These are phyloP conservation scores for Haemorhous mexicanus DNA, from an alignment of 2,113 vertebrate species.

Conservation along the genomic window DNA sequence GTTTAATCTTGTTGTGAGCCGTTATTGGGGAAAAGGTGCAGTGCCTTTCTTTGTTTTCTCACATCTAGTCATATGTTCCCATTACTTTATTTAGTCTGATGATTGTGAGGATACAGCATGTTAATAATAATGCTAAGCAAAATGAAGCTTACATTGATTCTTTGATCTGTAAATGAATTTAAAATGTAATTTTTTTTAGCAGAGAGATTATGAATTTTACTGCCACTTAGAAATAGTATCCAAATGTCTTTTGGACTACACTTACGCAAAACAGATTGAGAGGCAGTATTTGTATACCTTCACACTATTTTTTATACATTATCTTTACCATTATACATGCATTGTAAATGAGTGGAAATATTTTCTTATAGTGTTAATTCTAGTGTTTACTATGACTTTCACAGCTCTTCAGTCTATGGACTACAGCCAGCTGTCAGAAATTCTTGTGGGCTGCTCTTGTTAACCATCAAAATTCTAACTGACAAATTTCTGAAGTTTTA, in stretches of 20 bases:
- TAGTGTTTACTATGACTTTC: conserved; percentile 42
- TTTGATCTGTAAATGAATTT: background rate
- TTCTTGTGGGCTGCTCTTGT: conserved; percentile 21
- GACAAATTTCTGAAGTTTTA: background rate
- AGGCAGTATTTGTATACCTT: conserved; percentile 3
- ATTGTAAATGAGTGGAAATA: conserved; percentile 10
- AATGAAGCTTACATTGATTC: background rate
- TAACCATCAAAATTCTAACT: background rate
- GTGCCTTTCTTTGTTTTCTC: background rate
- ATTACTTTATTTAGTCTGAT: background rate
- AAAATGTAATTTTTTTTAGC: background rate
- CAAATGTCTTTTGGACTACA: background rate
- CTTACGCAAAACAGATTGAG: background rate
- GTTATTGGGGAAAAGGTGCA: background rate
- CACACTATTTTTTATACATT: background rate
- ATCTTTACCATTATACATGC: background rate
- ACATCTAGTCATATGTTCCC: background rate
- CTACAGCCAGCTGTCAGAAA: conserved; percentile 39
- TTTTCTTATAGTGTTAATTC: conserved; percentile 7
- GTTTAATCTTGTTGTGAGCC: background rate
- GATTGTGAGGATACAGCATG: background rate
- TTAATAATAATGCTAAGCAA: background rate
- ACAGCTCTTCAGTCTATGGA: conserved; percentile 38
- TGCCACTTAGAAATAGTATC: background rate
- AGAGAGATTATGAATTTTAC: background rate